Percentiles rank a stretch among this genome's conserved stretches.
These are phyloP conservation scores for Bungarus multicinctus DNA, from an alignment of 2,113 vertebrate species.

Conservation along the genomic window DNA sequence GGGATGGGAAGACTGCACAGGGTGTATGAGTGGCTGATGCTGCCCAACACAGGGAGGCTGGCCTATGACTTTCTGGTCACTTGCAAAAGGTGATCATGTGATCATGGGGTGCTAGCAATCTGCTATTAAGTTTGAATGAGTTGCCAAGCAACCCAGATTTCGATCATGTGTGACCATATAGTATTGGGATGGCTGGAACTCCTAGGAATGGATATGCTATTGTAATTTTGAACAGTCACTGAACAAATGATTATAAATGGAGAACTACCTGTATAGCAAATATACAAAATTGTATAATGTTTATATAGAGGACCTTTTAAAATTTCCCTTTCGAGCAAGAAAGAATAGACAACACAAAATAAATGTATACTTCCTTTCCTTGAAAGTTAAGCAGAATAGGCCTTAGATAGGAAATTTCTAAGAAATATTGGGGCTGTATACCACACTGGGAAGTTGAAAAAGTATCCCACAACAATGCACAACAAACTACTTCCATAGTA, in stretches of 20 bases:
- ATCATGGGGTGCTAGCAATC: too few species aligned
- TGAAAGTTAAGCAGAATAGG: not conserved
- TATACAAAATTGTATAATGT: not conserved
- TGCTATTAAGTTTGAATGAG: too few species aligned
- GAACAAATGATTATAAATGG: too few species aligned
- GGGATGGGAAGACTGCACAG: not conserved
- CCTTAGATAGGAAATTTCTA: not conserved
- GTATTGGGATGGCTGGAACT: too few species aligned
- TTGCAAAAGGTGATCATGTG: too few species aligned
- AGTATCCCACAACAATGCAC: not conserved
- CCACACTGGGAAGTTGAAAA: not conserved
- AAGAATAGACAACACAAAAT: not conserved
- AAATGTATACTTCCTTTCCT: not conserved
- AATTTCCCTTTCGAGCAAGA: not conserved
- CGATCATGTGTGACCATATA: too few species aligned
- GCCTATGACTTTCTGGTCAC: too few species aligned
- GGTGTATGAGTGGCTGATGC: not conserved
- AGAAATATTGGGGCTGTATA: not conserved
- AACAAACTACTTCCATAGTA: not conserved
- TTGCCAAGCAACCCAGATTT: too few species aligned
- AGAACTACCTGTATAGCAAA: not conserved
- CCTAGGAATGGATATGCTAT: too few species aligned
- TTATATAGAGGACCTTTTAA: not conserved
- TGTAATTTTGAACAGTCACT: too few species aligned
- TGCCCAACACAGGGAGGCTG: not conserved